Percentiles rank a stretch among this genome's conserved stretches.
These are phyloP conservation scores for Ciona savignyi DNA, from an alignment of 23 tunicate genomes.

Conservation along the genomic window DNA sequence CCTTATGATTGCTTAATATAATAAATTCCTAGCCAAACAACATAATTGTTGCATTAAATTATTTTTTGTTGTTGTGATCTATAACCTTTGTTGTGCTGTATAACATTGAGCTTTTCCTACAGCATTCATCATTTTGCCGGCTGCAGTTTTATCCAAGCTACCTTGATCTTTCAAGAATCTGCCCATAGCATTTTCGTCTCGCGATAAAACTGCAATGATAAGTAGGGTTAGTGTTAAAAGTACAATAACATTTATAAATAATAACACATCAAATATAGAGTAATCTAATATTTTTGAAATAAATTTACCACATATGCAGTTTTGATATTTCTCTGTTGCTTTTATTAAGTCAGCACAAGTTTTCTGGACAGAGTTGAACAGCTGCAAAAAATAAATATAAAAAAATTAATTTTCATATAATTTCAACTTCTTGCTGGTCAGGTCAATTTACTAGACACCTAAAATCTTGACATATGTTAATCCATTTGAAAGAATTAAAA, in stretches of 20 bases:
- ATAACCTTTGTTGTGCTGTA: constrained; percentile 78
- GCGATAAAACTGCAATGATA: constrained; percentile 72
- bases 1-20: no score
- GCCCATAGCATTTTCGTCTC: constrained; percentile 93
- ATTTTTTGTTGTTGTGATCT: no score
- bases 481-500: no score
- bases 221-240: no score
- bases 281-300: neutral
- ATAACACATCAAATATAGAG: neutral
- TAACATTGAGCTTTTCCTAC: constrained; percentile 86
- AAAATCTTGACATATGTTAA: no score
- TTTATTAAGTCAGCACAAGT: constrained; percentile 74
- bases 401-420: no score
- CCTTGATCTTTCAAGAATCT: constrained; percentile 91
- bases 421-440: no score
- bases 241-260: neutral
- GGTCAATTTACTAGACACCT: no score
- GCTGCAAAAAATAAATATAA: no score
- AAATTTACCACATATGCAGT: constrained; percentile 77
- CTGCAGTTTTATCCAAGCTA: constrained; percentile 71
- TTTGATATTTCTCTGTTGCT: constrained; percentile 64
- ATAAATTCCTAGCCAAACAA: no score
- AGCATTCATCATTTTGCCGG: constrained; percentile 94
- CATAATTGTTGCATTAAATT: no score
- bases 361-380: constrained; percentile 54